phyloP scores from a whole-genome alignment of 2,888 invertebrate species.

The Psylliodes chrysocephalus region DNA sequence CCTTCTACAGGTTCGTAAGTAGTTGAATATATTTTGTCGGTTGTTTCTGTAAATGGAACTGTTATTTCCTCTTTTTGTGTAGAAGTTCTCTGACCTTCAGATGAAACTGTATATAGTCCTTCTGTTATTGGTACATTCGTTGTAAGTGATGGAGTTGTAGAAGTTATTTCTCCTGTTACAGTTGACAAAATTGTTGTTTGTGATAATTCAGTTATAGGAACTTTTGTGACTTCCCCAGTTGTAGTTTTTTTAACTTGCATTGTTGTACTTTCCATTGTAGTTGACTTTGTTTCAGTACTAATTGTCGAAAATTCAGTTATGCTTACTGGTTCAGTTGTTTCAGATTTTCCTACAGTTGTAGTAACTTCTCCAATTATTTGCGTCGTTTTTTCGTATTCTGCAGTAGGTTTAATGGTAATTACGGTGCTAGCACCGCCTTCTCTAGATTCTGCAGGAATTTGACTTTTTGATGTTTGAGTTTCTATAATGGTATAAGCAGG shows the following conservation, averaged over 20 bases:
- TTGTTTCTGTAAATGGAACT: background rate
- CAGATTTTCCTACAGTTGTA: conserved; percentile 11
- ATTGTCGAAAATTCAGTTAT: background rate
- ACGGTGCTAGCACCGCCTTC: background rate
- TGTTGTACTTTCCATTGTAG: conserved; percentile 8
- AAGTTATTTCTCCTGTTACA: background rate
- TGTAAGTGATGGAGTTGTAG: too few relatives aligned
- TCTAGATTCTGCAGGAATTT: background rate
- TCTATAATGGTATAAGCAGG: background rate
- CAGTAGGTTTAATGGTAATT: too few relatives aligned
- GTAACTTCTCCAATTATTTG: background rate
- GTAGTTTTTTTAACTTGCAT: conserved; percentile 24
- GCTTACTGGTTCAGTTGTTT: background rate
- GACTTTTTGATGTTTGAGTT: background rate
- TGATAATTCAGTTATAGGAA: too few relatives aligned
- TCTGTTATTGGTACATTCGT: background rate
- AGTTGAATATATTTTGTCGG: background rate
- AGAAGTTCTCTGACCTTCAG: background rate
- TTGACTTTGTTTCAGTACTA: background rate
- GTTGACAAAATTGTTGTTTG: too few relatives aligned
- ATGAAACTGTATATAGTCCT: background rate
- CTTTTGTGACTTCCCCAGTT: conserved; percentile 2
- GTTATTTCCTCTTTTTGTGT: background rate
- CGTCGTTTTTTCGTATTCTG: background rate
- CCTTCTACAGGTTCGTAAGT: background rate